Conservation (phyloP, 2,797 vertebrate genomes). For the Galaxias olidus region DNA sequence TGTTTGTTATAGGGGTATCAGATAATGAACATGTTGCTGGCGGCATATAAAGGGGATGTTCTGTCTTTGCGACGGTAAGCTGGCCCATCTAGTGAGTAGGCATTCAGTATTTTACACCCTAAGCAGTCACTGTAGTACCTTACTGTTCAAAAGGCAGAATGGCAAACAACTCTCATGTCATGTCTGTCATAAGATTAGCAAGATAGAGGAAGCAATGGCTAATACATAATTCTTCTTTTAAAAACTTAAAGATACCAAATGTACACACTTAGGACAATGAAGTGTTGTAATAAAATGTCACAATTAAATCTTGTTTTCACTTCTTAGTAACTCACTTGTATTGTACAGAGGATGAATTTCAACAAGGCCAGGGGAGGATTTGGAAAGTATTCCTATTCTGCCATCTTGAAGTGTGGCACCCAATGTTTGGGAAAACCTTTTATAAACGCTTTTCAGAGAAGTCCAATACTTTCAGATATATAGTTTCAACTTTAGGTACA, state of each 20-base stretch:
- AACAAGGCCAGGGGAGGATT: too few species aligned
- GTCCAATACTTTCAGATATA: too few species aligned
- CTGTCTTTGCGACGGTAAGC: constrained; percentile 64
- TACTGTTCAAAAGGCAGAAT: not conserved
- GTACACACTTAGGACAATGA: too few species aligned
- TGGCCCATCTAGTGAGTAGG: not conserved
- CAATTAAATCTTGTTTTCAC: too few species aligned
- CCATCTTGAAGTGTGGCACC: too few species aligned
- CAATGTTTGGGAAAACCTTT: too few species aligned
- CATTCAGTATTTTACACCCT: not conserved
- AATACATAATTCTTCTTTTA: not conserved
- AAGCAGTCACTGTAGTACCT: not conserved
- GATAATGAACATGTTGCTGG: constrained; percentile 73
- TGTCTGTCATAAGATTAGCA: not conserved
- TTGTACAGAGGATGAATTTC: too few species aligned
- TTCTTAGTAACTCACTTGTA: too few species aligned
- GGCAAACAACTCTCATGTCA: not conserved
- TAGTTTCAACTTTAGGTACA: too few species aligned
- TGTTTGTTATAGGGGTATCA: constrained; percentile 65
- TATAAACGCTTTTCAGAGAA: too few species aligned
- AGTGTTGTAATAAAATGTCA: too few species aligned
- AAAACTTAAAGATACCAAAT: not conserved
- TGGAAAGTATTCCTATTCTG: too few species aligned
- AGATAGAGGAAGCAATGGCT: not conserved
- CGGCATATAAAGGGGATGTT: constrained; percentile 68